Percentiles rank a stretch among this genome's conserved stretches.
phyloP scores from a whole-genome alignment of 2,113 vertebrate genomes.

The Stigmatopora nigra region DNA sequence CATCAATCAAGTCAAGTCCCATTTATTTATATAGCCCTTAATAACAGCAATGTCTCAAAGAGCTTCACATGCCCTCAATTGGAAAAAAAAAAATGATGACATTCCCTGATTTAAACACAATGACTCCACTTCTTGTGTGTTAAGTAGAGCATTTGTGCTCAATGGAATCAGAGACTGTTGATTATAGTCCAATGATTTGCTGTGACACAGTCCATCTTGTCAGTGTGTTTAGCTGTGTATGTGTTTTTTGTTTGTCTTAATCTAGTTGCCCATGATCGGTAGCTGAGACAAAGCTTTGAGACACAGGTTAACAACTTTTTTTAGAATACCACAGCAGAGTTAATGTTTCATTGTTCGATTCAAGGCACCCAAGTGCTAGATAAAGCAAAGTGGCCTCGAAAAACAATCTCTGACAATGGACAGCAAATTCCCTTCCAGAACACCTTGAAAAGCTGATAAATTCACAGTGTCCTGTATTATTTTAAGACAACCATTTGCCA shows the following conservation, averaged over 20 bases:
- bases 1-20: constrained; percentile 34
- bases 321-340: neutral
- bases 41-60: no score
- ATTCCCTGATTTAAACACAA: no score
- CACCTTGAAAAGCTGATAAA: no score
- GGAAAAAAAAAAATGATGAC: no score
- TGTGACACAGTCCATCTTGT: neutral
- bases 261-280: neutral
- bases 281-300: neutral
- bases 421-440: no score
- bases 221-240: no score
- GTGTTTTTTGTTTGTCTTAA: neutral
- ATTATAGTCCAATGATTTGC: neutral
- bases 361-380: neutral
- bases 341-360: neutral
- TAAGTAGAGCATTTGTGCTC: neutral
- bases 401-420: no score
- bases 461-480: no score
- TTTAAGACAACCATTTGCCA: no score
- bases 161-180: neutral
- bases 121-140: neutral
- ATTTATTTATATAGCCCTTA: no score
- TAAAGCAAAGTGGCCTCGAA: neutral
- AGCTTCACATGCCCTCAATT: no score
- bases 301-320: neutral